phyloP scores from a whole-genome alignment of 2,888 invertebrate species.

The Latheticus oryzae region DNA sequence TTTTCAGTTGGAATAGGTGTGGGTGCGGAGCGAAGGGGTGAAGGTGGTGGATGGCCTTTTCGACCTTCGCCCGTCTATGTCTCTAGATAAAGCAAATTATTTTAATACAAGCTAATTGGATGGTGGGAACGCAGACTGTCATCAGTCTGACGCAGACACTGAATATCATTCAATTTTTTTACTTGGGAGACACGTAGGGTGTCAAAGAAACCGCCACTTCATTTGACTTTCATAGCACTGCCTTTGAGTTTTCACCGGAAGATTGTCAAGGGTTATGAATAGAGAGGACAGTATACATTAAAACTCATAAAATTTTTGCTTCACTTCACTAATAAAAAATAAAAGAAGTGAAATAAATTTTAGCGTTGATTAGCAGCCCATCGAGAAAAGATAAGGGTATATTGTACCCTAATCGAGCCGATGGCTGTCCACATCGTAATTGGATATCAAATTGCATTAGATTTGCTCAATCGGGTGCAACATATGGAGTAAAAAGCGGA shows the following conservation, averaged over 20 bases:
- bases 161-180: conserved; percentile 26
- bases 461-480: conserved; percentile 40
- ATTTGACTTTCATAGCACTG: conserved; percentile 34
- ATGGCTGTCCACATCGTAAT: conserved; percentile 25
- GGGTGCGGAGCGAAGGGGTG: conserved; percentile 33
- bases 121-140: conserved; percentile 26
- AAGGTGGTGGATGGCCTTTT: no score
- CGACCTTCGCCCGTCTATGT: conserved; percentile 25
- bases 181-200: conserved; percentile 17
- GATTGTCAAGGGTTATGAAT: conserved; percentile 55
- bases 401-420: conserved; percentile 33
- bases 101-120: conserved; percentile 34
- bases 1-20: conserved; percentile 19
- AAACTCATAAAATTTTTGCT: background rate
- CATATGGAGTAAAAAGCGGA: conserved; percentile 40
- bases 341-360: conserved; percentile 10
- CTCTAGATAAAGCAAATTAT: conserved; percentile 30
- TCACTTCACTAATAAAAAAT: background rate
- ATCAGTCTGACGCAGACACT: conserved; percentile 9
- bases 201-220: conserved; percentile 35
- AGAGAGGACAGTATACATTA: no score
- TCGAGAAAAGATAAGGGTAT: conserved; percentile 32
- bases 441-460: conserved; percentile 42
- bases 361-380: conserved; percentile 5
- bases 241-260: conserved; percentile 50